Conservation (phyloP, 2,113 vertebrate genomes). For the Ginglymostoma cirratum region DNA sequence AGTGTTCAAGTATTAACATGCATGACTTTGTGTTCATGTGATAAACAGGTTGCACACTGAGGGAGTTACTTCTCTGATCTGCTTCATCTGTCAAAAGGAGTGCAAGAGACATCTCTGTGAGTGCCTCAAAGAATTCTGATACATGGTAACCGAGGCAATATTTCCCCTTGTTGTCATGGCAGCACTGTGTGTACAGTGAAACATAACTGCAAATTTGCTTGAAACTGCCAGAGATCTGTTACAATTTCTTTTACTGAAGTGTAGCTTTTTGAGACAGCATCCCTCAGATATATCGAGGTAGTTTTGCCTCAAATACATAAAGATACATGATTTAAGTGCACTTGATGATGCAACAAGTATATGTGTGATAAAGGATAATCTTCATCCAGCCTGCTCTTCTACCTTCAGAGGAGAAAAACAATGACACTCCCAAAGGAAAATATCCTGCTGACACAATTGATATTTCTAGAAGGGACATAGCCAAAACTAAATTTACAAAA, state of each 20-base stretch:
- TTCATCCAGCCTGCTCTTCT: not conserved
- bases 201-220: not conserved
- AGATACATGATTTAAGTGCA: not conserved
- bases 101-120: not conserved
- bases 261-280: not conserved
- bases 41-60: not conserved
- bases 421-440: not conserved
- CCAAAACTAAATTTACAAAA: not conserved
- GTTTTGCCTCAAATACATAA: not conserved
- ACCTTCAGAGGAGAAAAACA: not conserved
- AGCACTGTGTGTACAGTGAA: not conserved
- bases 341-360: not conserved
- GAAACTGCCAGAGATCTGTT: not conserved
- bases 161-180: not conserved
- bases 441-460: not conserved
- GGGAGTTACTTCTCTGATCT: not conserved
- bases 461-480: not conserved
- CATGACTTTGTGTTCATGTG: not conserved
- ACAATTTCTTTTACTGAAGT: not conserved
- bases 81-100: not conserved
- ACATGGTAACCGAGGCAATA: not conserved
- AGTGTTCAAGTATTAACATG: not conserved
- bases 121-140: not conserved
- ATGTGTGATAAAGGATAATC: not conserved
- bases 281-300: not conserved